Evolutionary conservation across 2,113 vertebrate species (phyloP), one percentile per base, ranked within the genome.

Genomic region (Hiodon alosoides): DNA sequence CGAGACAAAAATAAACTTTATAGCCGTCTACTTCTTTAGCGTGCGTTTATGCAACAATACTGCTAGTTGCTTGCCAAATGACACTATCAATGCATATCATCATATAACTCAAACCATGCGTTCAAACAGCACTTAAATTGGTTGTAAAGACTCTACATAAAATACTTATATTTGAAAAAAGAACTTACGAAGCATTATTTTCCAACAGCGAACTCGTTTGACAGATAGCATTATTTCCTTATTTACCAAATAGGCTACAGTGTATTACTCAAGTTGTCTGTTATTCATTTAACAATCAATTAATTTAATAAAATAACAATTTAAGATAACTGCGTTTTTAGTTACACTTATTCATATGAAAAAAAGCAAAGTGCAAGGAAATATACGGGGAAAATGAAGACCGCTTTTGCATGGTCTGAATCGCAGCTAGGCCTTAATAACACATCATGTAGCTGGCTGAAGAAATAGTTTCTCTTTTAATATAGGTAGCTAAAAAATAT

Each of bases 351-450:
- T 54, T 31, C 61, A 47, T 9, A 64, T 59, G 67, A 52, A 69
- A 31, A 13, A 47, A n/a, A 9, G 17, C 16, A 53, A 76, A 13
- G 14, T 52, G 50, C 57, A 4, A 52, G 62, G 51, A 74, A 61
- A 69, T 11, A 60, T 16, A 60, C 48, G 67, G 53, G n/a, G n/a
- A 13, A 69, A 50, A 73, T 47, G 71, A 51, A 73, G 65, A 71
- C 54, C 76, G 62, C 76, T 78, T 71, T 61, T 73, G 71, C 76
- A 72, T 67, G 65, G 76, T 78, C 55, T 73, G 71, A 57, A 74
- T 68, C 61, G 64, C 52, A 64, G 77, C 61, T 80, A 80, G 79
- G 79, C 79, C 79, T 72, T 75, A 76, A 79, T 66, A 72, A 79
- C 66, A 76, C 67, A 76, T 46, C 64, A 16, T 64, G 52, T 57